Conservation (phyloP, 35 echinoderm and acorn worm species). For the Apostichopus japonicus region DNA sequence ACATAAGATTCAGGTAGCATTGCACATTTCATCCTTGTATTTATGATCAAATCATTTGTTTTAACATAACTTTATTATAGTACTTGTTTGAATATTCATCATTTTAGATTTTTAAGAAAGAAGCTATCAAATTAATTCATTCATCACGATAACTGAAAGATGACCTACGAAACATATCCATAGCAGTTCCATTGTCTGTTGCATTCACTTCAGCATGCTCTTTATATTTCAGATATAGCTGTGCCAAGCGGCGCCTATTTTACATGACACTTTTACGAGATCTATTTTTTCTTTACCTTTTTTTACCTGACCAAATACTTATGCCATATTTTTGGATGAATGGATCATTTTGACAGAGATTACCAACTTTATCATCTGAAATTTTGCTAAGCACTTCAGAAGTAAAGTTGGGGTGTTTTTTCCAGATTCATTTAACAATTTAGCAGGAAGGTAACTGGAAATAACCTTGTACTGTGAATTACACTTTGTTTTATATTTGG, state of each 20-base stretch:
- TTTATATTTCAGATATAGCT: background rate
- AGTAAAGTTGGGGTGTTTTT: background rate
- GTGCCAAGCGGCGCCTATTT: background rate
- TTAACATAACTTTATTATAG: too few species aligned
- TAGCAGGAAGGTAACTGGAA: constrained; percentile 11
- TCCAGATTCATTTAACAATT: background rate
- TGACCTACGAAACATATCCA: background rate
- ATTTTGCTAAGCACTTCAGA: constrained; percentile 24
- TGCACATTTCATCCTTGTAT: too few species aligned
- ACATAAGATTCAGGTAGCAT: too few species aligned
- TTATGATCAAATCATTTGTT: too few species aligned
- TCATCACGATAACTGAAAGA: too few species aligned
- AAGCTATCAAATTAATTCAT: too few species aligned
- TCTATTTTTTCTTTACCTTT: constrained; percentile 18
- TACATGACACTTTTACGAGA: constrained; percentile 27
- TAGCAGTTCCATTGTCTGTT: constrained; percentile 5
- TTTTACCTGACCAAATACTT: constrained; percentile 14
- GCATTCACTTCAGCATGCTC: constrained; percentile 18
- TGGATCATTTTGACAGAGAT: constrained; percentile 24
- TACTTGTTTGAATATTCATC: background rate
- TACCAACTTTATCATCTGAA: constrained; percentile 19
- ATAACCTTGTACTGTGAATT: background rate
- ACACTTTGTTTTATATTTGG: constrained; percentile 4
- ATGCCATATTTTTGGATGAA: constrained; percentile 12
- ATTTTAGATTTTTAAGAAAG: background rate